Evolutionary conservation across 2,888 invertebrate genomes (phyloP).

Genomic region (Suillia variegata): DNA sequence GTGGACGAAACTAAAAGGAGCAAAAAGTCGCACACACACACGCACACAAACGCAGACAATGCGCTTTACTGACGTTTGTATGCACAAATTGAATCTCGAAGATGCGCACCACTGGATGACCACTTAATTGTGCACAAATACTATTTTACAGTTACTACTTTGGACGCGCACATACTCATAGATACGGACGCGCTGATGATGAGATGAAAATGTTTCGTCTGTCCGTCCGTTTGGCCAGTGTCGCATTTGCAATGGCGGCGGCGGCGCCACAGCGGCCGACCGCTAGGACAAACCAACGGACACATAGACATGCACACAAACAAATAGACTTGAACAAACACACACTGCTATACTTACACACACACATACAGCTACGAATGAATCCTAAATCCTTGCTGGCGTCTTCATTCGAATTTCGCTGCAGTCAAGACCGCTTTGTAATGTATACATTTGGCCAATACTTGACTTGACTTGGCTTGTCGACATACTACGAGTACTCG

Average conservation of each 20-base stretch:
- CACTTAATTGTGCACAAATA: constrained; percentile 10
- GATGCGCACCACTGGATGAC: constrained; percentile 1
- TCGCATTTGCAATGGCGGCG: not conserved
- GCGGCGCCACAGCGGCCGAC: constrained; percentile 17
- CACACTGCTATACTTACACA: not conserved
- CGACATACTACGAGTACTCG: no score
- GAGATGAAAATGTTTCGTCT: not conserved
- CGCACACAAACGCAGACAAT: not conserved
- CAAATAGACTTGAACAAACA: constrained; percentile 9
- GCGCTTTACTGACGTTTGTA: not conserved
- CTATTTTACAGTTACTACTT: no score
- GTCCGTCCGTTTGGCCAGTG: not conserved
- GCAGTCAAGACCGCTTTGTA: no score
- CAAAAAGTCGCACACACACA: not conserved
- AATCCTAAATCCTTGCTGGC: no score
- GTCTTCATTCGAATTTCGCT: not conserved
- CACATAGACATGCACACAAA: constrained; percentile 23
- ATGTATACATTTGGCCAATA: no score
- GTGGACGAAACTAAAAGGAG: no score
- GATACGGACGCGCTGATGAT: constrained; percentile 5
- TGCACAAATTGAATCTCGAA: not conserved
- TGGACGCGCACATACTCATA: no score
- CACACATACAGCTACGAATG: not conserved
- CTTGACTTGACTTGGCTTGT: no score
- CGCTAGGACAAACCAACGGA: constrained; percentile 3